Evolutionary conservation across 2,888 invertebrate species (phyloP), one percentile per base, ranked within the genome.

Genomic region (Drosophila mercatorum): DNA sequence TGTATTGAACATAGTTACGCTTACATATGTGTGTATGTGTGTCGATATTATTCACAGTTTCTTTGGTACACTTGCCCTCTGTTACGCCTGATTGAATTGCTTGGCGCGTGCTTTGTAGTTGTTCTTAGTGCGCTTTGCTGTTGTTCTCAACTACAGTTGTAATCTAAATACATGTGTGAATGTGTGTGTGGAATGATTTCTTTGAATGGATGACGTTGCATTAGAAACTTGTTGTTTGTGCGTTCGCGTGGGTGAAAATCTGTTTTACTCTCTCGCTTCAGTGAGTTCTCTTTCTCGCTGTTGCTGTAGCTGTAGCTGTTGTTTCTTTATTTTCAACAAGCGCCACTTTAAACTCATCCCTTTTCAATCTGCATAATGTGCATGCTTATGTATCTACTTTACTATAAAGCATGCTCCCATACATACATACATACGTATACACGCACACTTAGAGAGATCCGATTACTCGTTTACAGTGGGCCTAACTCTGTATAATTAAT

Each of bases 331-430:
- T 71, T 69, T 71, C 52, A 77, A 66, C 80, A 86, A 86, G 81
- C 83, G 83, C 80, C 81, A 86, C 86, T 86, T 83, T 81, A 76
- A 88, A 88, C 85, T 77, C 86, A 76, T 81, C 86, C 78, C 80
- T 78, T 69, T 78, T 75, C 73, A 73, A 74, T 74, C 59, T 72
- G 79, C 72, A 83, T 88, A 85, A 88, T 84, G 83, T 87, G 75
- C 75, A 85, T 81, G 83, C 86, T 78, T 83, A 77, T 86, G 86
- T 88, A 88, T 85, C 85, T 86, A 71, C 88, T 88, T 88, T 86
- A 77, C 81, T 83, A 75, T 75, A 77, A 79, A 80, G 84, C 73
- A 67, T 80, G 84, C 72, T 38, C 40, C 46, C 66, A 60, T 43
- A 63, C 61, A 57, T 22, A 58, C 57, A 44, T 53, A 62, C 34